Evolutionary conservation across 2,888 invertebrate genomes (phyloP), one percentile per base, ranked within the genome.

Genomic region (Steinernema scapterisci): DNA sequence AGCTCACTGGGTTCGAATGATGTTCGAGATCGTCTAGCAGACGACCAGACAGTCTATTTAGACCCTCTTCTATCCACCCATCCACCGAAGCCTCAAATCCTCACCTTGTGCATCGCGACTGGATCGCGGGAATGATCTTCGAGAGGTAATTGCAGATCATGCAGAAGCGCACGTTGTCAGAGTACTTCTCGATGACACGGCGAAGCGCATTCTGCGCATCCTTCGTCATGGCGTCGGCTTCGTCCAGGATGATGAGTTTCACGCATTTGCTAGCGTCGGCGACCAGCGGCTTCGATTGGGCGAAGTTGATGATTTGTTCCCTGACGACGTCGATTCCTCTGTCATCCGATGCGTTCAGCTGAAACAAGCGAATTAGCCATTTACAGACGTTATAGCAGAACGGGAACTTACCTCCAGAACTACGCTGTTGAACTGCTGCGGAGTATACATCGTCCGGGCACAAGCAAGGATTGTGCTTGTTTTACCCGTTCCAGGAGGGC

Each of bases 191-290:
- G 87, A 99, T 97, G 84, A 99, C 95, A 95, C 90, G 83, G 82
- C 96, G 91, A 0, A 97, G 90, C 38, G 99, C 97, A 91, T 97
- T 99, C 88, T 99, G 99, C 0, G 99, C 99, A 91, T 99, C 99
- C 89, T 94, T 93, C 0, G 97, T 99, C 97, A 99, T 99, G 0
- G 97, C 95, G 91, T 99, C 97, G 0, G 97, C 97, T 90, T 99
- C 97, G 91, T 99, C 97, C 25, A 99, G 90, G 81, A 99, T 96
- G 52, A 99, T 94, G 48, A 99, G 89, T 88, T 99, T 99, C 81
- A 94, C 21, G 27, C 52, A 19, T 19, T 48, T 52, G 5, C 63
- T 7, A 21, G 45, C 54, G 70, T 75, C 78, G 27, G 76, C 52
- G 70, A 85, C 97, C 94, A 5, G 95, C 7, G 77, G 95, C 87